Evolutionary conservation across 2,888 invertebrate genomes (phyloP), one percentile per base, ranked within the genome.

Genomic region (Meiosimyza platycephala): DNA sequence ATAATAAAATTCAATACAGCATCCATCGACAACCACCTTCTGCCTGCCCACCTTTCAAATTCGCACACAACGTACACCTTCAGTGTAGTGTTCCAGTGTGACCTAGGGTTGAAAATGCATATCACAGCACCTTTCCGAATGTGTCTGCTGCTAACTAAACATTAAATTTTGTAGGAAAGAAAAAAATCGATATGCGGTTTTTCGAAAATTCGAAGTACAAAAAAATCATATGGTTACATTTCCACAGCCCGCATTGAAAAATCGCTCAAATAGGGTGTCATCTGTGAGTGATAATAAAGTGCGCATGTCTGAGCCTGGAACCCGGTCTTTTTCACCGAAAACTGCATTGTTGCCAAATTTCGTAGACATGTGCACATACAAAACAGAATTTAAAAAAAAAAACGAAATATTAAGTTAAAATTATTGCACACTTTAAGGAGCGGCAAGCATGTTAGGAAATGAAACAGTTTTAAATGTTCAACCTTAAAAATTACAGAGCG

Each of bases 271-370:
- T 16, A 55, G 69, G 59, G 60, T 69, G 60, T 18, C 55, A 59
- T 50, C 16, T 5, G 57, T 28, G 13, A 18, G 16, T 47, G 50
- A 59, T 18, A 40, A 40, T 40, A 9, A n/a, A 48, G 13, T 28
- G 62, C 70, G 74, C 74, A 74, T 72, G 74, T 55, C 40, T 1
- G 40, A 40, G 60, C 16, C 9, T 18, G 47, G 15, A 54, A 54
- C 71, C 71, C 71, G 71, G 71, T 63, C 54, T 71, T 71, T 71
- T 60, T 40, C 33, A 72, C 40, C 7, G 64, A 50, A 47, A 72
- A 11, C 47, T 47, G 65, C 57, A 52, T 63, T 72, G 75, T 75
- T 75, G 75, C 60, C 75, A 71, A 75, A 68, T 71, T 75, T 73
- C 75, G 51, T 1, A 57, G 55, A 57, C 65, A 71, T 68, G 72